These are phyloP conservation scores for Glaucidium brasilianum DNA, from an alignment of 2,113 vertebrate genomes.

Conservation along the genomic window DNA sequence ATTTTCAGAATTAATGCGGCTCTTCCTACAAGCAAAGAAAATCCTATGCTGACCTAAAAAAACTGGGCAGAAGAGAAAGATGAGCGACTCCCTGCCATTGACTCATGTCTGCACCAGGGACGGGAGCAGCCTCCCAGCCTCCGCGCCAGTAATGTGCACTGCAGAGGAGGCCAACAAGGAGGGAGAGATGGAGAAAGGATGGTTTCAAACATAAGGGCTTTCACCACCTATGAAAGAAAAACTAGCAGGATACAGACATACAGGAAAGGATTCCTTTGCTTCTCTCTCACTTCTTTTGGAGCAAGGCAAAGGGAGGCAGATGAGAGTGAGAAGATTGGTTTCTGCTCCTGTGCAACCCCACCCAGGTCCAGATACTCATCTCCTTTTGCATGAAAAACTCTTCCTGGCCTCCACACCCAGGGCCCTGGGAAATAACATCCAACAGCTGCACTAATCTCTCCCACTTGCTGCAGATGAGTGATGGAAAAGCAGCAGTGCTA, in stretches of 20 bases:
- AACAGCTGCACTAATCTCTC: constrained; percentile 75
- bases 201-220: neutral
- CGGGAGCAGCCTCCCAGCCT: neutral
- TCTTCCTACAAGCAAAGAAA: neutral
- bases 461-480: constrained; percentile 52
- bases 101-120: neutral
- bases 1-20: neutral
- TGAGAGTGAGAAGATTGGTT: constrained; percentile 20
- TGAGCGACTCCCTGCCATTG: neutral
- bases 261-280: constrained; percentile 43
- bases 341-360: constrained; percentile 45
- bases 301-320: neutral
- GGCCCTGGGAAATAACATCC: constrained; percentile 65
- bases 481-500: constrained; percentile 26
- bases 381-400: constrained; percentile 45
- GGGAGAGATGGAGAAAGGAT: neutral
- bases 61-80: neutral
- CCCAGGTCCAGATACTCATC: constrained; percentile 60
- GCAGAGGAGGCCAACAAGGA: neutral
- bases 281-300: neutral
- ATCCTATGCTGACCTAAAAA: neutral
- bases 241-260: neutral
- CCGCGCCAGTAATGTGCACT: neutral
- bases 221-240: neutral
- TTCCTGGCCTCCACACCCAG: constrained; percentile 29